Percentiles rank a stretch among this genome's conserved stretches.
Evolutionary conservation across 2,113 vertebrate genomes (phyloP).

Genomic region (Sardina pilchardus): DNA sequence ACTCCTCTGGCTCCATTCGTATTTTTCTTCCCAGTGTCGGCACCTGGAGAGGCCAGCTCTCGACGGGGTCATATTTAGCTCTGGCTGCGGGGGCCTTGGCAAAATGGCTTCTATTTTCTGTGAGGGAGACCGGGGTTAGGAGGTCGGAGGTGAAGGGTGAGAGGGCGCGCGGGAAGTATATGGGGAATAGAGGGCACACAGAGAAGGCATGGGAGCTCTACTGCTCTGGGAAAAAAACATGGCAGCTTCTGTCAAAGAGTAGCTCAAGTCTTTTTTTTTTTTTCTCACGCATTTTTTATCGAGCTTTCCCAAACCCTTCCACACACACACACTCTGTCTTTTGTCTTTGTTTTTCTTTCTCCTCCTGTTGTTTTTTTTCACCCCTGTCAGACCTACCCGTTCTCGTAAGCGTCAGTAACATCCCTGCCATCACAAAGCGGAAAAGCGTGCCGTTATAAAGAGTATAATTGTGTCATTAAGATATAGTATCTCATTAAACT

Average conservation of each 20-base stretch:
- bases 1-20: background rate
- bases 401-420: background rate
- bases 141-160: conserved; percentile 52
- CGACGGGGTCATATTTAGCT: background rate
- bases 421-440: background rate
- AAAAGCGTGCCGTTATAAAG: background rate
- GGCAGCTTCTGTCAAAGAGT: conserved; percentile 9
- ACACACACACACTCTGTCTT: conserved; percentile 5
- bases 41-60: background rate
- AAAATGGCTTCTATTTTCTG: conserved; percentile 13
- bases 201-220: background rate
- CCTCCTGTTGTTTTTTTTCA: background rate
- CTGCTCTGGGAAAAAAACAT: background rate
- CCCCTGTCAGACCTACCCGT: background rate
- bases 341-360: conserved; percentile 8
- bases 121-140: background rate
- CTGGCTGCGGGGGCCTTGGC: background rate
- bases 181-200: conserved; percentile 5
- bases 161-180: background rate
- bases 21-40: background rate
- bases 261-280: conserved; percentile 4
- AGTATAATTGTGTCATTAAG: conserved; percentile 27
- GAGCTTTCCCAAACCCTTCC: background rate
- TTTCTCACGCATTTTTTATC: conserved; percentile 7
- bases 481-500: conserved; percentile 57